Base-by-base conservation (phyloP, 1,140 invertebrate species). In the Papilio helenus region DNA sequence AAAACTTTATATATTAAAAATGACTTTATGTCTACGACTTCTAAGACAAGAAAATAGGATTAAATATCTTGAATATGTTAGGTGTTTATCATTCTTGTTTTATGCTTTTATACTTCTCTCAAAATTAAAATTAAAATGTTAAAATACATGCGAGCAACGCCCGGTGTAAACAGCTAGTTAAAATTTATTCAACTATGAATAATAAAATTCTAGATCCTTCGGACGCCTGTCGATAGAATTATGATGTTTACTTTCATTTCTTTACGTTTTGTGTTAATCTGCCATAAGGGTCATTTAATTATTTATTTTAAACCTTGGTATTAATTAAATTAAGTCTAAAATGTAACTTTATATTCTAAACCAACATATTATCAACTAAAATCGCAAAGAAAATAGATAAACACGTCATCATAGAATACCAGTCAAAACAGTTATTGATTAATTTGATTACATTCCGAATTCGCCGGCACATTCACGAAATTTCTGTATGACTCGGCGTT, bases 391-490 rank as follows among this genome's bases (percentile, higher is more conserved):
- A 65, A 34, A 29, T 34, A 16, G 14, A 4, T 68, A 2, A 68
- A 29, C 29, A 68, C 14, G 61, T 34, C 26, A 68, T 68, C 16
- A 29, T 29, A 29, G 4, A 65, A 29, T 68, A 61, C 3, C 14
- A 68, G 26, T 29, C 26, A 68, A 34, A 68, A 68, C 61, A 68
- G 46, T 49, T 29, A 68, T 68, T 29, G 12, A 68, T 29, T 68
- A 68, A 68, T 68, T 29, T 68, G 61, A 34, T 68, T 68, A 29
- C 61, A 16, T 68, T 29, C 23, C 20, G 76, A 80, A 58, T 29
- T 20, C 78, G 81, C 81, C 81, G 81, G 74, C 79, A 39, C 72
- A 72, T 81, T 82, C 81, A 72, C n/a, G 83, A 84, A 82, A 73
- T 44, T 73, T 73, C 72, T 68, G 18, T 8, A 14, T 14, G 34